These are phyloP conservation scores for Argyresthia goedartella DNA, from an alignment of 2,888 invertebrate genomes.

Conservation along the genomic window DNA sequence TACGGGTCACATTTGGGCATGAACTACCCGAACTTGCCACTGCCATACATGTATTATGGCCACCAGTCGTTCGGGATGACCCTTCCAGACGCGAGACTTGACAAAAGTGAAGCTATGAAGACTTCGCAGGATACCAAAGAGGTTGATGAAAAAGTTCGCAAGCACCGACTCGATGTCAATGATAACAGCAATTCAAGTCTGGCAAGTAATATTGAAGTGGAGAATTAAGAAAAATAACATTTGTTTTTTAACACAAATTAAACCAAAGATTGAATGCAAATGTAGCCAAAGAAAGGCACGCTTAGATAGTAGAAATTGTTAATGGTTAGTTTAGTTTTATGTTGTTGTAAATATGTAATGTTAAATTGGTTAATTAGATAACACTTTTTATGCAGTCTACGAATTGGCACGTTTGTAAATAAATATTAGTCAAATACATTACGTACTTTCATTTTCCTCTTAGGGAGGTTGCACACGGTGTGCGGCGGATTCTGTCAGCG, in stretches of 20 bases:
- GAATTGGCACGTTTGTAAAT: conserved; percentile 55
- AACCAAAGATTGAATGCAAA: conserved; percentile 19
- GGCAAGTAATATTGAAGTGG: conserved; percentile 65
- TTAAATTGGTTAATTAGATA: conserved; percentile 36
- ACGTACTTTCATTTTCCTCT: background rate
- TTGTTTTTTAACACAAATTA: conserved; percentile 1
- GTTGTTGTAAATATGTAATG: conserved; percentile 22
- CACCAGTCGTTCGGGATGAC: conserved; percentile 51
- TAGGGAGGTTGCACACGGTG: too few species aligned
- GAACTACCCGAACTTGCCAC: conserved; percentile 49
- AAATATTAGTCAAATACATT: conserved; percentile 14
- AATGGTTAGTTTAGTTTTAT: conserved; percentile 23
- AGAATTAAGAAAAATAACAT: conserved; percentile 35
- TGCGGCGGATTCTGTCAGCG: too few species aligned
- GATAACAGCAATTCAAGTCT: conserved; percentile 63
- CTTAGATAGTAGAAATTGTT: conserved; percentile 29
- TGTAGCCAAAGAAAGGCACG: conserved; percentile 28
- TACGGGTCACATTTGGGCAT: conserved; percentile 61
- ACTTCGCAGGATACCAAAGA: conserved; percentile 35
- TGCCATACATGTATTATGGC: conserved; percentile 63
- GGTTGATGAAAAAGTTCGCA: conserved; percentile 26
- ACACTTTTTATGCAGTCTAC: conserved; percentile 27
- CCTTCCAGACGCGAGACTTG: conserved; percentile 30
- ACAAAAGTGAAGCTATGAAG: conserved; percentile 10
- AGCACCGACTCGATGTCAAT: conserved; percentile 37